Base-by-base conservation (phyloP, 1,140 invertebrate species). In the Solenopsis fugax region DNA sequence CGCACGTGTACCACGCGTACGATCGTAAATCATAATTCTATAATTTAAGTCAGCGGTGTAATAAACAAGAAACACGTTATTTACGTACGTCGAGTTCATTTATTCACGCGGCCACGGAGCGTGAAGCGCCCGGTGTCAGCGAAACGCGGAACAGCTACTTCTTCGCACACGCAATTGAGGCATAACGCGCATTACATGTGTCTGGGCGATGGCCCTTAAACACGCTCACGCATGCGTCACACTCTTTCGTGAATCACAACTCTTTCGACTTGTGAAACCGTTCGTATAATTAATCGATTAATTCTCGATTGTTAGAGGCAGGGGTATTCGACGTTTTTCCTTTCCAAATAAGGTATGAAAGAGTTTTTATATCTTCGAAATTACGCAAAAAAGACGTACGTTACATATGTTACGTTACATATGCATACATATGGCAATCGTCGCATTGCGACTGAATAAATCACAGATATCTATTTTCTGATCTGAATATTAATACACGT, bases 101-200 rank as follows among this genome's bases (percentile, higher is more conserved):
- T 60, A 73, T 56, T 52, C 69, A 18, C 50, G 18, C 16, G 21
- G 12, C 37, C 52, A 34, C 2, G 16, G 24, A 82, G 67, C 80
- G 67, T 60, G 67, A 82, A 72, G 67, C 65, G 37, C 24, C 12
- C 16, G 52, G 67, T 84, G 80, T 84, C 80, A 48, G 80, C 67
- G 48, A 75, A 84, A 84, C 21, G 80, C 80, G 69, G 69, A 84
- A 73, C 80, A 48, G 34, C 64, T 41, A 56, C 71, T 62, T 84
- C 80, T 62, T 75, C 9, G 29, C 48, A 37, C 80, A 84, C 54
- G 80, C 80, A 73, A 84, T 84, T 84, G 52, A 71, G 5, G 80
- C 80, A 34, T 62, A 73, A 75, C 37, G n/a, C 41, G 48, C 29
- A 58, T 77, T 77, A 60, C 41, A 81, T 37, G 34, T 34, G 12